Percentiles rank a stretch among this genome's conserved stretches.
These are phyloP conservation scores for Carduelis carduelis DNA, from an alignment of 2,797 vertebrate species.

Conservation along the genomic window DNA sequence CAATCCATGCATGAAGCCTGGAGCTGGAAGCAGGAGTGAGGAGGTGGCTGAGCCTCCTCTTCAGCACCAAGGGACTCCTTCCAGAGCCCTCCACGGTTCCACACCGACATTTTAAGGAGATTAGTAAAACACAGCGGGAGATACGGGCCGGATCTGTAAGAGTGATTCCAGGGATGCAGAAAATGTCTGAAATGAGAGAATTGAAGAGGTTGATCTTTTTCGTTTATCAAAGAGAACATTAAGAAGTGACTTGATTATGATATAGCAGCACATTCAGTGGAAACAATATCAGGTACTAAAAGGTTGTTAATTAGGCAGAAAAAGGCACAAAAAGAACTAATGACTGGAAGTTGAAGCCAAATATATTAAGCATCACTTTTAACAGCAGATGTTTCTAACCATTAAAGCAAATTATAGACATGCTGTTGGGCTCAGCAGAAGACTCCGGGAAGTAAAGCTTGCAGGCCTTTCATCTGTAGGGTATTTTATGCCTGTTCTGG, in stretches of 20 bases:
- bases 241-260: slow-evolving; percentile 66
- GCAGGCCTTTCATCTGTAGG: not conserved
- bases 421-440: slow-evolving; percentile 48
- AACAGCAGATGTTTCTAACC: slow-evolving; percentile 67
- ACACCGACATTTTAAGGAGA: slow-evolving; percentile 22
- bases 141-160: not conserved
- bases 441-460: not conserved
- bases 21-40: not conserved
- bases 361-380: slow-evolving; percentile 64
- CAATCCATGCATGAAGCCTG: not conserved
- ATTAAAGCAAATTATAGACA: slow-evolving; percentile 47
- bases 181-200: slow-evolving; percentile 43
- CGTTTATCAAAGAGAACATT: slow-evolving; percentile 61
- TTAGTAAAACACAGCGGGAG: not conserved
- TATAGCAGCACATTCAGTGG: slow-evolving; percentile 34
- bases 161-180: not conserved
- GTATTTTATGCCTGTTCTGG: not conserved
- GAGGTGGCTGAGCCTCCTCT: not conserved
- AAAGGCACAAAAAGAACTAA: slow-evolving; percentile 62
- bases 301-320: slow-evolving; percentile 64
- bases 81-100: not conserved
- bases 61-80: not conserved
- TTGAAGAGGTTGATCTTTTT: slow-evolving; percentile 40
- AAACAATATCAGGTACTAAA: slow-evolving; percentile 67
- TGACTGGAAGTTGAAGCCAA: slow-evolving; percentile 60